Evolutionary conservation across 2,888 invertebrate species (phyloP), one percentile per base, ranked within the genome.

Genomic region (Campopleginae sp.): DNA sequence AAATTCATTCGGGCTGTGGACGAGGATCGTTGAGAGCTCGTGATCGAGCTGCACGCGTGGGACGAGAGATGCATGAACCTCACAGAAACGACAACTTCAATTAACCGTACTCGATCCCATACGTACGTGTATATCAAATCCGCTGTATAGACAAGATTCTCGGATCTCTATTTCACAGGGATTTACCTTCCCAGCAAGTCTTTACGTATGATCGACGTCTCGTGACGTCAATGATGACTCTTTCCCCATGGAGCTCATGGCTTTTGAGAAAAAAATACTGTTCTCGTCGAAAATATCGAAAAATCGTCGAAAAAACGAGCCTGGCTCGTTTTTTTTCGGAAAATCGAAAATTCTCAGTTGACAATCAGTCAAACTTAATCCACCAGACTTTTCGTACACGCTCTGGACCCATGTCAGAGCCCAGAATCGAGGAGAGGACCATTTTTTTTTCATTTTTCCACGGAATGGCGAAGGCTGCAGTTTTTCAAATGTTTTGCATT

Each of bases 21-120:
- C 54, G 65, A 68, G n/a, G 68, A 82, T 82, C 65, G 46, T 51
- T 44, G 44, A 77, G 72, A 75, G 78, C 38, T 85, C 78, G 70
- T 70, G 51, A 82, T 70, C 58, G 63, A 71, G 42, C 44, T 61
- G 79, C 66, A 70, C 42, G 71, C 66, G 75, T 54, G 71, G 66
- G 66, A 76, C 61, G 82, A 75, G 48, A 70, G 42, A 71, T 82
- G 54, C 75, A 58, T 82, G 46, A 71, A 58, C 48, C 38, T 33
- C 80, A 42, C 48, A 31, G 19, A 54, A 76, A 74, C 85, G 82
- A 85, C 82, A 70, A 65, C 76, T 80, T 82, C 85, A 80, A 85
- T 85, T 85, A 85, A 76, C 85, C 66, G 76, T 48, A 82, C 76
- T 75, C 42, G 76, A 12, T 68, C 63, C 33, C 65, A 31, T 44